Conservation (phyloP, 2,797 vertebrate species). For the Acipenser ruthenus region DNA sequence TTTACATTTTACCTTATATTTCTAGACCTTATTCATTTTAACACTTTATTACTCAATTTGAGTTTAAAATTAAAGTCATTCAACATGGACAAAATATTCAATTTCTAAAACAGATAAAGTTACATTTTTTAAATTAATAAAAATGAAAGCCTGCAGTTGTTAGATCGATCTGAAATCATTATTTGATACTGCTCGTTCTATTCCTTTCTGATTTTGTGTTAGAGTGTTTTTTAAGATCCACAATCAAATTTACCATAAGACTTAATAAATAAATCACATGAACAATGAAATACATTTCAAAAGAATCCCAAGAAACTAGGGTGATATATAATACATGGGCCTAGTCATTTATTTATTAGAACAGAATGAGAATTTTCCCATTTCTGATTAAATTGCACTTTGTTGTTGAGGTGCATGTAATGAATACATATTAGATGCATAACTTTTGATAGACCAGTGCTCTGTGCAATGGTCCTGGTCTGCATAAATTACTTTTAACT, state of each 20-base stretch:
- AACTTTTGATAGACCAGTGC: conserved; percentile 25
- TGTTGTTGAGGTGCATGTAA: conserved; percentile 78
- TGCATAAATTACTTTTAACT: conserved; percentile 18
- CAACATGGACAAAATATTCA: no score
- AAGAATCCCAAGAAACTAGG: conserved; percentile 55
- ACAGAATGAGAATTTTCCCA: conserved; percentile 74
- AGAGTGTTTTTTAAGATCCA: conserved; percentile 24
- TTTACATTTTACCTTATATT: no score
- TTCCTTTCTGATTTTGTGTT: conserved; percentile 3
- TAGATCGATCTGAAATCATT: no score
- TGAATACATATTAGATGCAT: conserved; percentile 77
- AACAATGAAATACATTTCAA: conserved; percentile 73
- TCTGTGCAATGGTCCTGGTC: conserved; percentile 9
- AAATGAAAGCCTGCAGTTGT: no score
- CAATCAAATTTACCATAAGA: conserved; percentile 48
- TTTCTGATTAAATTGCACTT: conserved; percentile 81
- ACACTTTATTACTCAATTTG: no score
- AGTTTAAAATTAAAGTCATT: no score
- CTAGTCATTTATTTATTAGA: conserved; percentile 82
- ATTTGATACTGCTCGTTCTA: no score
- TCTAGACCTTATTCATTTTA: no score
- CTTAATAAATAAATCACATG: conserved; percentile 71
- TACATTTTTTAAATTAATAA: no score
- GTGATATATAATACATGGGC: conserved; percentile 79
- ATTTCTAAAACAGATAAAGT: no score